A percentile compares a stretch with the other conserved stretches of the same genome.
phyloP scores from a whole-genome alignment of 2,797 vertebrate genomes.

The Cirrhinus molitorella region DNA sequence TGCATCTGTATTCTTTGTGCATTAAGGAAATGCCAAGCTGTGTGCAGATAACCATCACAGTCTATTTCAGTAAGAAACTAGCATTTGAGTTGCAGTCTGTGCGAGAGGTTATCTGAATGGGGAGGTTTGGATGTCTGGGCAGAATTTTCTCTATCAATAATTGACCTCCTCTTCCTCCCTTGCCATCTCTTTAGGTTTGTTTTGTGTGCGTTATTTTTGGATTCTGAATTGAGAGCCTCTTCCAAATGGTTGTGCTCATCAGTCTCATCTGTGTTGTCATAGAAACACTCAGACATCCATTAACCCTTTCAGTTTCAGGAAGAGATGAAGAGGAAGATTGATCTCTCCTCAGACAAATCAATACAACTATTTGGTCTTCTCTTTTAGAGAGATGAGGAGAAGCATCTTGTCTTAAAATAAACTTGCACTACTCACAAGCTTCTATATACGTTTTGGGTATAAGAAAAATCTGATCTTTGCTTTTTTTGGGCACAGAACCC shows the following conservation, averaged over 20 bases:
- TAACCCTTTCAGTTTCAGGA: constrained; percentile 49
- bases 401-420: constrained; percentile 1
- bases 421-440: background rate
- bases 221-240: constrained; percentile 63
- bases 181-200: constrained; percentile 16
- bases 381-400: background rate
- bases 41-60: background rate
- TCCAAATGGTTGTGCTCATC: constrained; percentile 57
- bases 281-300: constrained; percentile 66
- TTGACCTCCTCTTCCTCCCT: constrained; percentile 31
- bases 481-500: constrained; percentile 1
- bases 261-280: constrained; percentile 71
- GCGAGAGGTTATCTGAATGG: background rate
- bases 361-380: background rate
- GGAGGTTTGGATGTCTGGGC: constrained; percentile 17
- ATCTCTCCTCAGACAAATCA: constrained; percentile 7
- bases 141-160: constrained; percentile 34
- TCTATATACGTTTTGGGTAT: background rate
- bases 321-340: constrained; percentile 26
- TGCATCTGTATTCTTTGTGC: constrained; percentile 25
- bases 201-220: constrained; percentile 70
- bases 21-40: constrained; percentile 27
- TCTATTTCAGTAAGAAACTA: constrained; percentile 11
- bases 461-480: background rate
- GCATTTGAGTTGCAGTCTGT: background rate